These are phyloP conservation scores for Onychomys torridus DNA, from an alignment of 2,797 vertebrate species.

Conservation along the genomic window DNA sequence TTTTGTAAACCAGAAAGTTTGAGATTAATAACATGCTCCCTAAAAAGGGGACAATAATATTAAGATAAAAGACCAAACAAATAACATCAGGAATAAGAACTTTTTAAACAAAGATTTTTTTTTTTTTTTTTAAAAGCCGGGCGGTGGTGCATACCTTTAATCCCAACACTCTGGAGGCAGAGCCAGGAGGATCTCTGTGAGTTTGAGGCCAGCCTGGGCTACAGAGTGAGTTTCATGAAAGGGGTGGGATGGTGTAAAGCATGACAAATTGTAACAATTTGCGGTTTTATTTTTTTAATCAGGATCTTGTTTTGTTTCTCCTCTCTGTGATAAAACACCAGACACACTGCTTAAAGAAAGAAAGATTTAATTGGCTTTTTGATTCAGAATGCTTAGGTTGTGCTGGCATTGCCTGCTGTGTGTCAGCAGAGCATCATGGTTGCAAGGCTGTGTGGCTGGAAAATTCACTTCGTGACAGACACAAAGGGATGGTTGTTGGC, in stretches of 20 bases:
- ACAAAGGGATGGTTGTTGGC: neutral
- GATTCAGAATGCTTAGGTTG: too few species aligned
- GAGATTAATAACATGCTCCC: neutral
- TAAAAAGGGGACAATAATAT: neutral
- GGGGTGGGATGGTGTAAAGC: neutral
- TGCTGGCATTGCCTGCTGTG: neutral
- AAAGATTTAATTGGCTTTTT: neutral
- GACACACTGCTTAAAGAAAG: neutral
- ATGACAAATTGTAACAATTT: neutral
- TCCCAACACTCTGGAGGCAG: too few species aligned
- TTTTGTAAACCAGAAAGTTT: conserved; percentile 31
- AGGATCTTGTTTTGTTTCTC: neutral
- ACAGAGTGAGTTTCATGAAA: neutral
- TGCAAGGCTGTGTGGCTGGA: neutral
- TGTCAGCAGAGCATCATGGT: neutral
- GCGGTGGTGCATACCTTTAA: too few species aligned
- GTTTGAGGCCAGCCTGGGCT: too few species aligned
- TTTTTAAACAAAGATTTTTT: neutral
- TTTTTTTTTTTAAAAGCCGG: too few species aligned
- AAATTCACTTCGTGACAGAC: neutral
- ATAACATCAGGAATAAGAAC: neutral
- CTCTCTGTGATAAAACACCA: neutral
- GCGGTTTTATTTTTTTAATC: neutral
- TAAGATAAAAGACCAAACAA: neutral
- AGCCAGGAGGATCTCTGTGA: too few species aligned